These are phyloP conservation scores for Actinernus sp. DNA, from an alignment of 92 coral and sea anemone species.

Conservation along the genomic window DNA sequence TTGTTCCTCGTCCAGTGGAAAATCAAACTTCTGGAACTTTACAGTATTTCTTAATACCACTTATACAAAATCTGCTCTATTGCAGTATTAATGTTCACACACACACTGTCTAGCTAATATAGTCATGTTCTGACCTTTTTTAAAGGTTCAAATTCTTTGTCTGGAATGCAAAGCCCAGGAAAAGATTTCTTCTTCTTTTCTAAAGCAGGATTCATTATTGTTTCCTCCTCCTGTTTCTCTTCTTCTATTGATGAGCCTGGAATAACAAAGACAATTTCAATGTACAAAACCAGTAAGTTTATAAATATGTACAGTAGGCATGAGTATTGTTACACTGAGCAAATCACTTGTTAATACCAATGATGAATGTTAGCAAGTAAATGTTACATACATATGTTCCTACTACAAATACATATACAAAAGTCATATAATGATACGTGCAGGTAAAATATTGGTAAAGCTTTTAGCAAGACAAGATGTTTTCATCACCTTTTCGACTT, in stretches of 20 bases:
- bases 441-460: too few relatives aligned
- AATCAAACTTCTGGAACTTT: too few relatives aligned
- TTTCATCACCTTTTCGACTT: too few relatives aligned
- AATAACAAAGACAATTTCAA: not conserved
- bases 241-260: conserved; percentile 50
- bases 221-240: conserved; percentile 29
- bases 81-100: too few relatives aligned
- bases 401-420: not conserved
- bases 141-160: conserved; percentile 47
- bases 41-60: too few relatives aligned
- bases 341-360: too few relatives aligned
- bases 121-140: conserved; percentile 15
- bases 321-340: too few relatives aligned
- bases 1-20: too few relatives aligned
- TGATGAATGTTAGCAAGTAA: not conserved
- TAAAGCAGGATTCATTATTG: conserved; percentile 24
- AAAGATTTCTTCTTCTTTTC: conserved; percentile 75
- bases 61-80: too few relatives aligned
- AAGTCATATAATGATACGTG: not conserved
- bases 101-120: too few relatives aligned
- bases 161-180: conserved; percentile 92
- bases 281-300: not conserved
- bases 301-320: not conserved
- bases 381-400: not conserved
- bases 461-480: too few relatives aligned